Percentiles rank a stretch among this genome's conserved stretches.
Conservation (phyloP, 2,888 invertebrate genomes). For the Mayetiola destructor region DNA sequence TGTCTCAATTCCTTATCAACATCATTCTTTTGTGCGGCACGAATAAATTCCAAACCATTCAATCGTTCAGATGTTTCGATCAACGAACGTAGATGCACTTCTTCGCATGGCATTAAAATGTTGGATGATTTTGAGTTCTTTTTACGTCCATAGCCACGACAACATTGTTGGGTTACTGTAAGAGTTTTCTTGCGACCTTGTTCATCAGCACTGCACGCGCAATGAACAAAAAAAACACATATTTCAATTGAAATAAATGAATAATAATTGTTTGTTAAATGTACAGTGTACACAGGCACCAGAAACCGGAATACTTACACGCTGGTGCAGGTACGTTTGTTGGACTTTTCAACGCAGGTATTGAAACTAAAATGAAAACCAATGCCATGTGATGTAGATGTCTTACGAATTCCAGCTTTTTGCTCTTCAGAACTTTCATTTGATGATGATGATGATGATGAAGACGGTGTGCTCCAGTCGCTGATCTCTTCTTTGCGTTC, state of each 20-base stretch:
- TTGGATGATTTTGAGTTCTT: constrained; percentile 25
- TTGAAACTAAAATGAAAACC: constrained; percentile 33
- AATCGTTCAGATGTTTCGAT: constrained; percentile 42
- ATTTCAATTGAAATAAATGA: not conserved
- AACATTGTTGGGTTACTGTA: constrained; percentile 50
- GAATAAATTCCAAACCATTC: constrained; percentile 43
- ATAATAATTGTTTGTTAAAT: not conserved
- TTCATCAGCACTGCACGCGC: constrained; percentile 37
- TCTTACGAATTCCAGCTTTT: constrained; percentile 21
- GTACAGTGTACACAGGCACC: too few relatives aligned
- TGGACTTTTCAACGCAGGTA: constrained; percentile 33
- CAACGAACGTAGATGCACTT: constrained; percentile 43
- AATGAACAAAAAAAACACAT: constrained; percentile 14
- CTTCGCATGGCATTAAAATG: constrained; percentile 36
- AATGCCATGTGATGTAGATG: constrained; percentile 24
- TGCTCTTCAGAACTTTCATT: constrained; percentile 21
- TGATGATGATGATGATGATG: constrained; percentile 20
- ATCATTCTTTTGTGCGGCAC: constrained; percentile 39
- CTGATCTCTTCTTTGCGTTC: constrained; percentile 39
- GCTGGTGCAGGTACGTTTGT: constrained; percentile 33
- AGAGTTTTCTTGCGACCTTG: constrained; percentile 46
- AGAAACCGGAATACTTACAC: too few relatives aligned
- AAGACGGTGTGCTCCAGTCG: constrained; percentile 20
- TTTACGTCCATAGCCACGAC: constrained; percentile 45
- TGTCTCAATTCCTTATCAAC: constrained; percentile 37